Evolutionary conservation across 1,140 invertebrate species (phyloP).

Genomic region (Drosophila nebulosa): DNA sequence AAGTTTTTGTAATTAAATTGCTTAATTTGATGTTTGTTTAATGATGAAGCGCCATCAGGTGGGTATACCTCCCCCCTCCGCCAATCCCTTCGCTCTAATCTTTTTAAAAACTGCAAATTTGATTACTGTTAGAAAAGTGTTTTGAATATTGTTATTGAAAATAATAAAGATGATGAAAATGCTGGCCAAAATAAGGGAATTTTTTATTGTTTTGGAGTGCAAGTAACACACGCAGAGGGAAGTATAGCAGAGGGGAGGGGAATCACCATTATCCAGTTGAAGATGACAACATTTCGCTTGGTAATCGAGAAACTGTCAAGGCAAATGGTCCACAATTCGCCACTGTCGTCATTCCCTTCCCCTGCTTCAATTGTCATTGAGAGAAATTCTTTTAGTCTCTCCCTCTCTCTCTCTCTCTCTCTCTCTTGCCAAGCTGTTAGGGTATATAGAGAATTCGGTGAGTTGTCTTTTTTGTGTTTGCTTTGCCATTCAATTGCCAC

Average conservation of each 20-base stretch:
- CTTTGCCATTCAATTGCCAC: neutral
- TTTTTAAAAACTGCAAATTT: neutral
- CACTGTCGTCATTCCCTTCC: too few relatives aligned
- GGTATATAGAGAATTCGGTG: neutral
- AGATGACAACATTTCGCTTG: slow-evolving; percentile 7
- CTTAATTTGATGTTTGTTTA: slow-evolving; percentile 1
- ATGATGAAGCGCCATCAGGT: neutral
- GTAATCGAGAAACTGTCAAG: slow-evolving; percentile 3
- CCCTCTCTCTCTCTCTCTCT: too few relatives aligned
- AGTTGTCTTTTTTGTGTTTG: too few relatives aligned
- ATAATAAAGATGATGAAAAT: neutral
- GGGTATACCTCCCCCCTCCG: too few relatives aligned
- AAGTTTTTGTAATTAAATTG: neutral
- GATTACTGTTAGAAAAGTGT: neutral
- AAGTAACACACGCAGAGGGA: neutral
- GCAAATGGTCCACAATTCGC: neutral
- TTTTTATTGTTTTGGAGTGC: neutral
- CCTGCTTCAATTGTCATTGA: neutral
- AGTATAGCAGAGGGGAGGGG: neutral
- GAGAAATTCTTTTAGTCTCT: neutral
- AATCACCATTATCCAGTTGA: neutral
- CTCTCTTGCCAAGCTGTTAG: neutral
- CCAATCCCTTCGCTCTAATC: too few relatives aligned
- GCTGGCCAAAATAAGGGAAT: neutral
- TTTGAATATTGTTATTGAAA: neutral